Base-by-base conservation (phyloP, 1,140 invertebrate genomes). In the Cydia amplana region DNA sequence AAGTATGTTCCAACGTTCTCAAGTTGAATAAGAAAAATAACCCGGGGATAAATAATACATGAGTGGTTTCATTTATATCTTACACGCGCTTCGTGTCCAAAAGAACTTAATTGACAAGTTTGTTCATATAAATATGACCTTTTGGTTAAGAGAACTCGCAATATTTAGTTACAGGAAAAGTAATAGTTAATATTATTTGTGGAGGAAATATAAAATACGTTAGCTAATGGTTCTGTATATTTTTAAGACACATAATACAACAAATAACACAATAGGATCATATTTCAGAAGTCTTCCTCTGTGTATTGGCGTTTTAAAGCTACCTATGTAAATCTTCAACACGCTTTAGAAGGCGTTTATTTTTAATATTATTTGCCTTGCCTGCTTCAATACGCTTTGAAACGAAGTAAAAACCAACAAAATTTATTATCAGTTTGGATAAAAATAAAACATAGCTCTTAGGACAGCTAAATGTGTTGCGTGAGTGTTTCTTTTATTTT, bases 1-100 rank as follows among this genome's bases (percentile, higher is more conserved):
- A 70, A 43, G 65, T 70, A 70, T 36, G 65, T 70, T 67, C 64
- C 28, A 32, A 14, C 64, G 16, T 67, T 70, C 65, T 36, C 36
- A 36, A 70, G 28, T 70, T 70, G 65, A 70, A 70, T 70, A 70
- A 70, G 65, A 70, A 70, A 70, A 70, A 70, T 70, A 70, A 70
- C 65, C 65, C n/a, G 16, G 64, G 14, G 36, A 70, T 70, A 70
- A 70, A 70, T 70, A 70, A 70, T 70, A 70, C 65, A 70, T 70
- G 65, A 70, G 65, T 70, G 65, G 65, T 65, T 70, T 70, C 65
- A 70, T 70, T 70, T 70, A 70, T 70, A 70, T 70, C 65, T 70
- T 70, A 70, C 28, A 67, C 12, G 32, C 9, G 32, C 9, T 43
- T 32, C 32, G 16, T 20, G 1, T 23, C 6, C n/a, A 23, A 23